Base-by-base conservation (phyloP, 2,797 vertebrate genomes). In the Garrulus glandarius region DNA sequence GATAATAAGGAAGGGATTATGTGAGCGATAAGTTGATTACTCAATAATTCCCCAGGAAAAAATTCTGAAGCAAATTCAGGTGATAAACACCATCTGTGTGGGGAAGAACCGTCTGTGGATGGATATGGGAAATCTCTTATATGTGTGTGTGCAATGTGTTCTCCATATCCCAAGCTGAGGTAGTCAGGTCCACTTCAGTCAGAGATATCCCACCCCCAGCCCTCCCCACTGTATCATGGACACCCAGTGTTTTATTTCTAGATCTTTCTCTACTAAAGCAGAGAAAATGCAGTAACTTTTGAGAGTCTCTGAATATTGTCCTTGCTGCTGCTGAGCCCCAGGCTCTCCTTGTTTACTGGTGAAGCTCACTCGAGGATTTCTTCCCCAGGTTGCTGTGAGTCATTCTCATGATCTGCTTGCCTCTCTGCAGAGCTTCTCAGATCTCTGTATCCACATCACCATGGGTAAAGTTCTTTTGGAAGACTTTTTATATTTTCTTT, bases 71-170 rank as follows among this genome's bases (percentile, higher is more conserved):
- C 12, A 87, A 93, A 88, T 86, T 95, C 95, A 93, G 89, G 93
- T 94, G 95, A 91, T 88, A 91, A 96, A 94, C 92, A 95, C 89
- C 89, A 96, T 94, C 91, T 94, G 91, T 91, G 76, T 87, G 49
- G 50, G 82, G 56, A 89, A 91, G 82, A 93, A 32, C 55, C 10
- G 27, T 63, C 87, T 93, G 91, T 65, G 61, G 91, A 84, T 67
- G 75, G 91, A 4, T 69, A 69, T 81, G 78, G 72, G 67, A 82
- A 88, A 93, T 91, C 84, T 95, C 76, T 78, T 63, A 5, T 65
- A 85, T 56, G 43, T 56, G 18, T 44, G 23, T 29, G 34, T 49
- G 79, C 87, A 91, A 52, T 92, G 89, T 91, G 75, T 80, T 91
- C 61, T 83, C 68, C 75, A 24, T 32, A 53, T 53, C 71, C 53